phyloP scores from a whole-genome alignment of 1,140 invertebrate species.

The Heliconius hermathena region DNA sequence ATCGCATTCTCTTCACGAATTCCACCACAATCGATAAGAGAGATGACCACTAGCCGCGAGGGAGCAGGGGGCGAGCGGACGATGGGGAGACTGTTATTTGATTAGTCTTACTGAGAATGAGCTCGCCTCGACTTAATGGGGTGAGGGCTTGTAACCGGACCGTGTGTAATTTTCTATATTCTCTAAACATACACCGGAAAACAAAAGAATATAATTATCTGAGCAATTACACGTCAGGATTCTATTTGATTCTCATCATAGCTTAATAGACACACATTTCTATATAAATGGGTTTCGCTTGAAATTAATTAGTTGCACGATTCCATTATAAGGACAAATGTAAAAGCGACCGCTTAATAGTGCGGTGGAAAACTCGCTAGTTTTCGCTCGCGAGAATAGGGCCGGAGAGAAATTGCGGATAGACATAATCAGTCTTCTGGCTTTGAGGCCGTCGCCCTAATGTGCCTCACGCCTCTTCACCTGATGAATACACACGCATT shows the following conservation, averaged over 20 bases:
- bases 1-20: slow-evolving; percentile 81
- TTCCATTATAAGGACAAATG: slow-evolving; percentile 82
- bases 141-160: slow-evolving; percentile 78
- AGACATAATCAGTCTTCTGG: slow-evolving; percentile 82
- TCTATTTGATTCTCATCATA: slow-evolving; percentile 60
- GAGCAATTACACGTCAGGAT: slow-evolving; percentile 33
- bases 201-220: slow-evolving; percentile 45
- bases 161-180: slow-evolving; percentile 73
- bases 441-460: slow-evolving; percentile 78
- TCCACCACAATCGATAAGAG: slow-evolving; percentile 82
- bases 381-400: slow-evolving; percentile 81
- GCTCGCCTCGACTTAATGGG: slow-evolving; percentile 79
- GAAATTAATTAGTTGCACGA: slow-evolving; percentile 81
- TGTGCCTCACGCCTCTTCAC: slow-evolving; percentile 72
- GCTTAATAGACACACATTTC: slow-evolving; percentile 75
- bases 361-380: slow-evolving; percentile 81
- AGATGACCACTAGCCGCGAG: slow-evolving; percentile 80
- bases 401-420: slow-evolving; percentile 79
- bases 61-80: slow-evolving; percentile 55
- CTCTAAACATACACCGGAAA: slow-evolving; percentile 51
- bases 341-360: slow-evolving; percentile 81
- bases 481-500: slow-evolving; percentile 75
- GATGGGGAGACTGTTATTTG: slow-evolving; percentile 80
- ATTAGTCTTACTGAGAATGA: slow-evolving; percentile 81
- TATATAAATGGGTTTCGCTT: slow-evolving; percentile 80